These are phyloP conservation scores for Xestia rhomboidea DNA, from an alignment of 2,888 invertebrate genomes.

Conservation along the genomic window DNA sequence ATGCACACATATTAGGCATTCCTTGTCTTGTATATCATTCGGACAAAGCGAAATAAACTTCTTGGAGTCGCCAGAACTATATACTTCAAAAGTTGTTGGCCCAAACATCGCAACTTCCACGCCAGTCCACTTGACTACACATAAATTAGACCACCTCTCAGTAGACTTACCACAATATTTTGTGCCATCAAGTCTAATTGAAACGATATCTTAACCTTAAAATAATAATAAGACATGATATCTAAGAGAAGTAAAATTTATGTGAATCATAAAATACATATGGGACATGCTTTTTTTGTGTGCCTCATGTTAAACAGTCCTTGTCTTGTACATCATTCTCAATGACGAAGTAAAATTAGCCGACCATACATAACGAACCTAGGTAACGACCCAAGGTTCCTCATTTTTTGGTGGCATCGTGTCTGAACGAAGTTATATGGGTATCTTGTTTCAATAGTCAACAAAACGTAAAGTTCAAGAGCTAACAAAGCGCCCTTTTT, in stretches of 20 bases:
- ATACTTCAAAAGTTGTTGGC: not conserved
- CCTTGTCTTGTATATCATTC: not conserved
- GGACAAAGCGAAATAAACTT: not conserved
- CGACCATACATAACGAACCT: not conserved
- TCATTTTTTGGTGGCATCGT: not conserved
- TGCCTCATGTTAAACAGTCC: slow-evolving; percentile 8
- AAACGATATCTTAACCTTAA: not conserved
- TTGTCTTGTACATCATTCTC: slow-evolving; percentile 1
- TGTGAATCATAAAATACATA: not conserved
- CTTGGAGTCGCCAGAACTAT: not conserved
- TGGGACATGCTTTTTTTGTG: too few species aligned
- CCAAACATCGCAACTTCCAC: not conserved
- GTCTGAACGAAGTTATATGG: not conserved
- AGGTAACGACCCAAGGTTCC: not conserved
- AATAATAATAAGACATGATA: not conserved
- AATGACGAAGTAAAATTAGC: slow-evolving; percentile 12
- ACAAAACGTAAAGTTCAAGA: too few species aligned
- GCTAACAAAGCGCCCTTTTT: too few species aligned
- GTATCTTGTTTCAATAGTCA: not conserved
- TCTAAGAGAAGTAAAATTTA: not conserved
- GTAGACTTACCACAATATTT: not conserved
- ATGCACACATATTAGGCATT: not conserved
- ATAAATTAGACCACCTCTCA: not conserved
- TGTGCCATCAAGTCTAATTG: not conserved
- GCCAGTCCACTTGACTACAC: not conserved